A percentile compares a stretch with the other conserved stretches of the same genome.
Evolutionary conservation across 2,113 vertebrate species (phyloP).

Genomic region (Sula dactylatra): DNA sequence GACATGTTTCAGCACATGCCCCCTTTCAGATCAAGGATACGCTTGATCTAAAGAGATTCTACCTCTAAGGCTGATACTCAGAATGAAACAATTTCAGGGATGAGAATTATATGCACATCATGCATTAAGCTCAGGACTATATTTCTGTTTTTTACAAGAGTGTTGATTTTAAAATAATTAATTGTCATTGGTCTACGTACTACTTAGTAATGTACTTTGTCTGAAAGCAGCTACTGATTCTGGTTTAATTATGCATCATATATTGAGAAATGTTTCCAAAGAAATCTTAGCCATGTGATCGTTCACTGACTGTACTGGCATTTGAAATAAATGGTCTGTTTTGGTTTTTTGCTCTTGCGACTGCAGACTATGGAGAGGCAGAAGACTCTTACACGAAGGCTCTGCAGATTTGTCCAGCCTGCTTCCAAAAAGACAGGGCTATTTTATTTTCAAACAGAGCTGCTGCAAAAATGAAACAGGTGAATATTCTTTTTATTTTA

Average conservation of each 20-base stretch:
- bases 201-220: not conserved
- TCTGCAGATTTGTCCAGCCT: constrained; percentile 79
- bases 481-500: constrained; percentile 27
- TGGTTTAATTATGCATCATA: not conserved
- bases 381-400: constrained; percentile 81
- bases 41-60: not conserved
- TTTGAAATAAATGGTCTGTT: not conserved
- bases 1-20: not conserved
- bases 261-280: not conserved
- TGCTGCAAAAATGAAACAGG: constrained; percentile 87
- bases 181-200: not conserved
- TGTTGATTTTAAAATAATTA: not conserved
- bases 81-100: not conserved
- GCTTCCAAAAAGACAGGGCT: constrained; percentile 82
- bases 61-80: not conserved
- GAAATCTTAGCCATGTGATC: not conserved
- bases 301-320: not conserved
- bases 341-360: not conserved
- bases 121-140: not conserved
- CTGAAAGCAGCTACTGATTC: not conserved
- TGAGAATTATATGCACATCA: not conserved
- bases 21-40: not conserved
- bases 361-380: constrained; percentile 80
- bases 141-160: not conserved
- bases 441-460: constrained; percentile 88